Conservation (phyloP, 2,797 vertebrate species). For the Artibeus jamaicensis region DNA sequence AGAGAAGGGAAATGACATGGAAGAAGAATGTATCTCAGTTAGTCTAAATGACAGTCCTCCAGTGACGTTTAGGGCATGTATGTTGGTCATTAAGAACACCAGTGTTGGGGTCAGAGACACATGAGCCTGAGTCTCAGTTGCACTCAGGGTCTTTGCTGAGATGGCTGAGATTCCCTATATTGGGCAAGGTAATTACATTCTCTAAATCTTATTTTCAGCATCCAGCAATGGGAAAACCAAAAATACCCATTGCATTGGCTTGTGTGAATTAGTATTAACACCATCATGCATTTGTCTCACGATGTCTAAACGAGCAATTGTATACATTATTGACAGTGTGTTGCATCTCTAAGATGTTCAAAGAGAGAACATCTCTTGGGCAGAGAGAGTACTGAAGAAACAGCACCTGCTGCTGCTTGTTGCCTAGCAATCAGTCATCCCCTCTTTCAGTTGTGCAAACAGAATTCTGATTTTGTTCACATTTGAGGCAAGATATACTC, state of each 20-base stretch:
- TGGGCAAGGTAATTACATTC: background rate
- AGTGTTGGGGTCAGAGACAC: background rate
- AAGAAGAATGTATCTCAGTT: conserved; percentile 17
- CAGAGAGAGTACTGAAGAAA: background rate
- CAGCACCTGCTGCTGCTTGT: background rate
- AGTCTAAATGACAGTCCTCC: background rate
- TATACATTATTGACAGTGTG: background rate
- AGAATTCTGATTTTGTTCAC: background rate
- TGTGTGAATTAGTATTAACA: conserved; percentile 10
- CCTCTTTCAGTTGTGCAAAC: background rate
- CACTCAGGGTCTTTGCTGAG: background rate
- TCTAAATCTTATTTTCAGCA: background rate
- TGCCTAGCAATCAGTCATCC: background rate
- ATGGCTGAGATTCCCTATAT: background rate
- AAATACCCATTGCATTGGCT: background rate
- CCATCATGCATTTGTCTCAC: background rate
- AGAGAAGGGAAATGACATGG: background rate
- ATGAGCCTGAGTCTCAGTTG: background rate
- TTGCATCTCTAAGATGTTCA: background rate
- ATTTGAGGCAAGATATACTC: background rate
- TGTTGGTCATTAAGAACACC: background rate
- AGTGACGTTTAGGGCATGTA: background rate
- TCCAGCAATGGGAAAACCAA: conserved; percentile 9
- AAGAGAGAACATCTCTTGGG: background rate
- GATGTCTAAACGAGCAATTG: background rate